Evolutionary conservation across 2,888 invertebrate genomes (phyloP), one percentile per base, ranked within the genome.

Genomic region (Hypercompe scribonia): DNA sequence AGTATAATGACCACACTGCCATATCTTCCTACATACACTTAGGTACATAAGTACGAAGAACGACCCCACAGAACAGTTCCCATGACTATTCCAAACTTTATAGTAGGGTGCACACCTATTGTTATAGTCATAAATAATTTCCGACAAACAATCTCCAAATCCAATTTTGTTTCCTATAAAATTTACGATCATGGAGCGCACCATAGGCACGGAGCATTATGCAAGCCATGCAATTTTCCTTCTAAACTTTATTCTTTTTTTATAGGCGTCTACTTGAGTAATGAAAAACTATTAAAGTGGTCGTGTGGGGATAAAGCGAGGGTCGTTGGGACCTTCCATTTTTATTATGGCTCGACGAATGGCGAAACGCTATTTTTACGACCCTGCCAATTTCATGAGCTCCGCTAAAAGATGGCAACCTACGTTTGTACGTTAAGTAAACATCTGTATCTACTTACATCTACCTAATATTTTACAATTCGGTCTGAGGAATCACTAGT

Each of bases 231-330:
- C 95, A 94, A 94, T 95, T 94, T 94, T 94, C 94, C 92, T 93
- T 87, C 90, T 90, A 85, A 91, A 90, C 87, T 93, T 93, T 93
- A 94, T 94, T 88, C 87, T 85, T 85, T 84, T 94, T 94, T 95
- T 94, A 93, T 90, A 84, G 88, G 84, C 91, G 89, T 94, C 94
- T 94, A 94, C 94, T 95, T 94, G 94, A 94, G 94, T 95, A 95
- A 95, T 95, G 95, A 95, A 95, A 94, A 94, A 94, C 94, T 93
- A 95, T 95, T 92, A 95, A 95, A 94, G 87, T 91, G 89, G 80
- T 90, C 90, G 93, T 88, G 91, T 90, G 94, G 93, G 93, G 91
- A 93, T 93, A 90, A 90, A 90, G 84, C 90, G 90, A 90, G 93
- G 93, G 94, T 92, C 90, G 93, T 91, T 88, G 91, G 91, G 90